Percentiles rank a stretch among this genome's conserved stretches.
phyloP scores from a whole-genome alignment of 1,140 invertebrate genomes.

The Lepidurus packardi region DNA sequence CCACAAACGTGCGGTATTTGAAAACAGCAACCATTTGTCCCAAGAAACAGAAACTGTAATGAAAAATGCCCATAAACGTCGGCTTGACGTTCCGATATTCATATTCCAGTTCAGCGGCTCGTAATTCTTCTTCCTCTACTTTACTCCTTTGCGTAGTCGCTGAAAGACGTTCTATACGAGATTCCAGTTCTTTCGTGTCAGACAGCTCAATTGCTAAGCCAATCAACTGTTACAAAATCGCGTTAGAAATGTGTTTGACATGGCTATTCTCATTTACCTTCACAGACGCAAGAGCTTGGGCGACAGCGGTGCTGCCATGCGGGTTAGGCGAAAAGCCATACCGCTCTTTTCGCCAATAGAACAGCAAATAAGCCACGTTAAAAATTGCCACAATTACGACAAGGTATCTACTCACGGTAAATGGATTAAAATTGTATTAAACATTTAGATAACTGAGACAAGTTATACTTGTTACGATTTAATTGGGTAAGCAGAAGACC shows the following conservation, averaged over 20 bases:
- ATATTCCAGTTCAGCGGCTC: not conserved
- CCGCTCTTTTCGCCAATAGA: not conserved
- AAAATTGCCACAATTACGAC: not conserved
- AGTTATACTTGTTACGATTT: not conserved
- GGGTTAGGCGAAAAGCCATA: not conserved
- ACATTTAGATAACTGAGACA: not conserved
- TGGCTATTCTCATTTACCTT: not conserved
- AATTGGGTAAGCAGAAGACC: not conserved
- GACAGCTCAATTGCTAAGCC: not conserved
- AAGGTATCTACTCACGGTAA: not conserved
- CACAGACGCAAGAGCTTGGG: not conserved
- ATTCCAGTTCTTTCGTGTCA: not conserved
- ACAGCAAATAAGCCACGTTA: not conserved
- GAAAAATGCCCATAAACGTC: conserved; percentile 62
- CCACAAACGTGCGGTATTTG: conserved; percentile 75
- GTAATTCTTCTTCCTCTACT: not conserved
- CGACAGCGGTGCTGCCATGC: not conserved
- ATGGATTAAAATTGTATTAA: not conserved
- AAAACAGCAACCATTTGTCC: conserved; percentile 84
- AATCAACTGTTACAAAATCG: not conserved
- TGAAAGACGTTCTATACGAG: not conserved
- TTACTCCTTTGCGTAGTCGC: not conserved
- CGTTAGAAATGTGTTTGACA: not conserved
- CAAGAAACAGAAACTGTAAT: conserved; percentile 79
- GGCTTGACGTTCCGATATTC: conserved; percentile 51